phyloP scores from a whole-genome alignment of 2,888 invertebrate species.

The Cylindroiulus punctatus region DNA sequence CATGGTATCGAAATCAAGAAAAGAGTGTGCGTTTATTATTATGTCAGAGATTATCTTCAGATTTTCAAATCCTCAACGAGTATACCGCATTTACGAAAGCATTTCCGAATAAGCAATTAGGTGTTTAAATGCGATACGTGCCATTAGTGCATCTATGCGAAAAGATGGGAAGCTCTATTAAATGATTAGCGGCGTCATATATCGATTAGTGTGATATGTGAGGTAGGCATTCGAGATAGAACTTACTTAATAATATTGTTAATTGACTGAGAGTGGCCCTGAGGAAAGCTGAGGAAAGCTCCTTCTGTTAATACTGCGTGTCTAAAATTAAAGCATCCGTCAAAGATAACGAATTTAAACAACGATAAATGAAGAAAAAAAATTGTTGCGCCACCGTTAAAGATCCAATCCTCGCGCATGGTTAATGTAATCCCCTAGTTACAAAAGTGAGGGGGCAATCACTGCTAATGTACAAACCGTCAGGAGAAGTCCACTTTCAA shows the following conservation, averaged over 20 bases:
- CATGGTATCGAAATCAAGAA: not conserved
- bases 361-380: too few species aligned
- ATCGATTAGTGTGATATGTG: not conserved
- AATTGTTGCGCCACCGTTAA: too few species aligned
- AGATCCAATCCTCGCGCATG: too few species aligned
- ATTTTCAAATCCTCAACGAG: not conserved
- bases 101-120: constrained; percentile 15
- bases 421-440: too few species aligned
- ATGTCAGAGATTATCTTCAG: not conserved
- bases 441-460: too few species aligned
- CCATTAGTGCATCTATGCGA: constrained; percentile 8
- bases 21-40: not conserved
- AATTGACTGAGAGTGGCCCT: not conserved
- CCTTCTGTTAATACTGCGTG: too few species aligned
- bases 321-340: too few species aligned
- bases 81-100: not conserved
- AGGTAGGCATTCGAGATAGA: not conserved
- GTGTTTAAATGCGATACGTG: not conserved
- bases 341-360: too few species aligned
- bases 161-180: not conserved
- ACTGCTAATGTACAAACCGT: too few species aligned
- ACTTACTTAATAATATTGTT: constrained; percentile 3
- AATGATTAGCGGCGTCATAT: constrained; percentile 4
- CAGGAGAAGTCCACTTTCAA: too few species aligned
- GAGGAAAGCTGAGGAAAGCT: too few species aligned